Percentiles rank a stretch among this genome's conserved stretches.
Conservation (phyloP, 1,140 invertebrate genomes). For the Venustaconcha ellipsiformis region DNA sequence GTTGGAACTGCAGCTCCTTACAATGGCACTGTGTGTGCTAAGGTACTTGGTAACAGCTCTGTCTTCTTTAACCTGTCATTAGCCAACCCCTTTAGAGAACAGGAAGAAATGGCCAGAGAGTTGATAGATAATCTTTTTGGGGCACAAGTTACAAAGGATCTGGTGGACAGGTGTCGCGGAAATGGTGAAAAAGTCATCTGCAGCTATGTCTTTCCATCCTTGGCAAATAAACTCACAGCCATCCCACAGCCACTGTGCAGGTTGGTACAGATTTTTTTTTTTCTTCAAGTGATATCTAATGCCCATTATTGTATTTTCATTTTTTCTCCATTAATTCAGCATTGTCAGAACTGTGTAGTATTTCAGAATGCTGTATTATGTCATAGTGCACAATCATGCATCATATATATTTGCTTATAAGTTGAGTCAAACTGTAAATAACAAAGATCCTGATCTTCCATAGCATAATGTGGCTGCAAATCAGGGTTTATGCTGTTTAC, state of each 20-base stretch:
- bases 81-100: slow-evolving; percentile 6
- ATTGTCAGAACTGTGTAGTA: too few relatives aligned
- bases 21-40: slow-evolving; percentile 22
- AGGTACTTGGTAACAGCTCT: slow-evolving; percentile 11
- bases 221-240: slow-evolving; percentile 2
- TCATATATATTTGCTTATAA: too few relatives aligned
- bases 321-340: too few relatives aligned
- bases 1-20: slow-evolving; percentile 6
- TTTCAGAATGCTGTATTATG: too few relatives aligned
- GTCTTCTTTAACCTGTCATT: slow-evolving; percentile 17
- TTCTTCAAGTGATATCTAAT: too few relatives aligned
- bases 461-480: too few relatives aligned
- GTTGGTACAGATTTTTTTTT: slow-evolving; percentile 1
- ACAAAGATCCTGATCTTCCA: too few relatives aligned
- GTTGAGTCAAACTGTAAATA: too few relatives aligned
- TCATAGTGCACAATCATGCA: too few relatives aligned
- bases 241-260: slow-evolving; percentile 25
- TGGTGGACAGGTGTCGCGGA: slow-evolving; percentile 12
- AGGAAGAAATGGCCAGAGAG: slow-evolving; percentile 17
- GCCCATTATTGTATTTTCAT: too few relatives aligned
- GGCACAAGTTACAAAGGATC: slow-evolving; percentile 1
- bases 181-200: slow-evolving; percentile 23
- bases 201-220: slow-evolving; percentile 19
- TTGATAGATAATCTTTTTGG: slow-evolving; percentile 12
- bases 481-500: too few relatives aligned